phyloP scores from a whole-genome alignment of 2,888 invertebrate species.

The Sphaerophoria rueppellii region DNA sequence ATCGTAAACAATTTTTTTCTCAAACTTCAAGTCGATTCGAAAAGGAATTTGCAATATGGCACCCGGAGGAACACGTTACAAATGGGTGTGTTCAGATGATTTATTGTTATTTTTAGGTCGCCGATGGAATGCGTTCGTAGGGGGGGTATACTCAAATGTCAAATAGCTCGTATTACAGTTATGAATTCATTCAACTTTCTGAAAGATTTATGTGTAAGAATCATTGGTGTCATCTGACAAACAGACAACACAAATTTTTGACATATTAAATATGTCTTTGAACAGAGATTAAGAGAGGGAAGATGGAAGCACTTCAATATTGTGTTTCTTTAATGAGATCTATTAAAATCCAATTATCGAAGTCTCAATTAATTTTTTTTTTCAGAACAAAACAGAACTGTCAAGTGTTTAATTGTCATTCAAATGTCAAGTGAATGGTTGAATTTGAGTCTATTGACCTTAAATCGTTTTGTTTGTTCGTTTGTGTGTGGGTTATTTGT shows the following conservation, averaged over 20 bases:
- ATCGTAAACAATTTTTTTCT: slow-evolving; percentile 41
- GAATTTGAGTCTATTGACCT: slow-evolving; percentile 24
- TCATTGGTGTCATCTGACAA: neutral
- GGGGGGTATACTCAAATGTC: slow-evolving; percentile 42
- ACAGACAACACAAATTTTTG: neutral
- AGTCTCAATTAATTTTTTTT: neutral
- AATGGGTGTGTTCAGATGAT: slow-evolving; percentile 6
- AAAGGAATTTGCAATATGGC: slow-evolving; percentile 46
- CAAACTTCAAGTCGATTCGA: neutral
- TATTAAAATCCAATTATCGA: slow-evolving; percentile 5
- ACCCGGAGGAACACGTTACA: slow-evolving; percentile 1
- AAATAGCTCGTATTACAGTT: slow-evolving; percentile 47
- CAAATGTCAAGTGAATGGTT: slow-evolving; percentile 12
- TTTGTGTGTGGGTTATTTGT: neutral
- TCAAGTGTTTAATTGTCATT: slow-evolving; percentile 11
- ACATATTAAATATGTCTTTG: neutral
- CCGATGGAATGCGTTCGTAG: slow-evolving; percentile 17
- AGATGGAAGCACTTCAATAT: too few relatives aligned
- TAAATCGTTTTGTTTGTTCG: slow-evolving; percentile 3
- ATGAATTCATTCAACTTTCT: slow-evolving; percentile 53
- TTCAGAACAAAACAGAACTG: neutral
- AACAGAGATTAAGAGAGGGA: too few relatives aligned
- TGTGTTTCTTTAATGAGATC: neutral
- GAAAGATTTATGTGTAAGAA: neutral
- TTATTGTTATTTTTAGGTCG: neutral